phyloP scores from a whole-genome alignment of 2,888 invertebrate species.

The Allolobophora icterica region DNA sequence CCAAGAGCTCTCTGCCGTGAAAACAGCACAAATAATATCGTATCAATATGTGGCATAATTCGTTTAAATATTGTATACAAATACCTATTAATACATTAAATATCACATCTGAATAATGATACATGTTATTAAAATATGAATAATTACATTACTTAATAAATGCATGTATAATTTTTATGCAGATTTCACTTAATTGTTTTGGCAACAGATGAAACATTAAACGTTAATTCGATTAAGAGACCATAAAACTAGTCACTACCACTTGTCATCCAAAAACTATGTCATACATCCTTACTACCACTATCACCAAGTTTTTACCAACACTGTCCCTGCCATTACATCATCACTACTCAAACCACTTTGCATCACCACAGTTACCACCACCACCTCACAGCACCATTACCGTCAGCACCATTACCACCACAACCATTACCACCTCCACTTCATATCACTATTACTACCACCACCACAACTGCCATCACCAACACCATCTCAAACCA shows the following conservation, averaged over 20 bases:
- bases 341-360: no score
- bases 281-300: no score
- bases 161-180: no score
- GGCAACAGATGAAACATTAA: no score
- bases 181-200: no score
- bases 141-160: not conserved
- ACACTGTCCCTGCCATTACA: no score
- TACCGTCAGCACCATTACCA: constrained; percentile 18
- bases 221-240: no score
- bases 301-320: no score
- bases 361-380: not conserved
- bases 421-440: no score
- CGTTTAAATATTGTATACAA: not conserved
- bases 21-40: not conserved
- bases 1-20: not conserved
- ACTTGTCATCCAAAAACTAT: no score
- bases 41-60: not conserved
- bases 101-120: not conserved
- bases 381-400: not conserved
- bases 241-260: no score
- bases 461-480: not conserved
- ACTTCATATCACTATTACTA: no score
- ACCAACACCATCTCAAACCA: not conserved
- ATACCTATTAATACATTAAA: not conserved
- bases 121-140: not conserved